phyloP scores from a whole-genome alignment of 2,888 invertebrate species.

The Sepiola atlantica region DNA sequence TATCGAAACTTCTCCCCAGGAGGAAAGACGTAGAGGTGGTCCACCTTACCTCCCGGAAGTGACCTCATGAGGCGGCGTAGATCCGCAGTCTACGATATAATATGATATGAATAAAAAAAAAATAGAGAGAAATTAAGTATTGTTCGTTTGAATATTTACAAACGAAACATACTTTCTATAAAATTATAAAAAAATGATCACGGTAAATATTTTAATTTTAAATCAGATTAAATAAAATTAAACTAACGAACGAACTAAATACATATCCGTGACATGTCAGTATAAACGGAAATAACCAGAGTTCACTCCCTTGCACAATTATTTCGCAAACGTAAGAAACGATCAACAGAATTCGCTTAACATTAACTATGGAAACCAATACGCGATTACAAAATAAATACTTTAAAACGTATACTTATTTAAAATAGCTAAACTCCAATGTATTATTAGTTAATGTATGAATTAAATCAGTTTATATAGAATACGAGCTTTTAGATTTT shows the following conservation, averaged over 20 bases:
- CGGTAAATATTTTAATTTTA: background rate
- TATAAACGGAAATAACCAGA: background rate
- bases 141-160: background rate
- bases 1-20: background rate
- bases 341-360: background rate
- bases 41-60: conserved; percentile 1
- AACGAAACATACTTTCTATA: background rate
- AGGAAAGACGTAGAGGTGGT: background rate
- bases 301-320: background rate
- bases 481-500: background rate
- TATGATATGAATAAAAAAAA: background rate
- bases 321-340: background rate
- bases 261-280: background rate
- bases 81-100: background rate
- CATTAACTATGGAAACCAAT: background rate
- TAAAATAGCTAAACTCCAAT: background rate
- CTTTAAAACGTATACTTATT: background rate
- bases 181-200: background rate
- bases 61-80: background rate
- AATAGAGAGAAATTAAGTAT: background rate
- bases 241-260: too few relatives aligned
- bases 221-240: background rate
- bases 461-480: background rate
- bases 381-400: background rate
- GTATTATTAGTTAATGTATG: background rate